Base-by-base conservation (phyloP, 1,140 invertebrate genomes). In the Ceratosolen fusciceps region DNA sequence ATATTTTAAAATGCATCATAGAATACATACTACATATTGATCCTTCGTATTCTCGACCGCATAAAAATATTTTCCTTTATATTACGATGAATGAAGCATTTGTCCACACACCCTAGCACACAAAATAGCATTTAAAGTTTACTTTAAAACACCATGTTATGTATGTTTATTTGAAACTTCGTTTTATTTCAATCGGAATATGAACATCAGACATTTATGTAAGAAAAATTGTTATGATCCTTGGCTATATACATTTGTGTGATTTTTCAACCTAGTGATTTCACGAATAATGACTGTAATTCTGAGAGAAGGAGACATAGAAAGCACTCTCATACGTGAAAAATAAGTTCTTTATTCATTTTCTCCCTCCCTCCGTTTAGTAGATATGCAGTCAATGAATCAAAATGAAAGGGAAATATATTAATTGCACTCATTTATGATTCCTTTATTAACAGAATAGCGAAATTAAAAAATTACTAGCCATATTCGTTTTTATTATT, bases 201-300 rank as follows among this genome's bases (percentile, higher is more conserved):
- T 79, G 72, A 80, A 80, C 34, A 78, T 26, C 43, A 34, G 24
- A 29, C 26, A 67, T 65, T 67, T 74, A 74, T 39, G 70, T 60
- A 56, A 47, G 49, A 49, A 68, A 52, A 37, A 29, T 65, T 49
- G 34, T 65, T 47, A 21, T 52, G 58, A 5, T 65, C 65, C 70
- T 79, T 79, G 39, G 65, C 37, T 79, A 79, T 79, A 58, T 79
- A 79, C 78, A 79, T 79, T 79, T 79, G 62, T 79, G 68, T 74
- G 71, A 58, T 74, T 67, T 74, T 56, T 54, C 56, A 47, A 73
- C 19, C n/a, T 39, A 47, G 60, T 5, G 56, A 26, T n/a, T 8
- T 26, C 43, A 26, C 43, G 26, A 74, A 39, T 16, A 43, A 62
- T 19, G 21, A 62, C 60, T 60, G 26, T 19, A 3, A 12, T 14